Conservation (phyloP, 2,888 invertebrate genomes). For the Eudasyphora cyanicolor region DNA sequence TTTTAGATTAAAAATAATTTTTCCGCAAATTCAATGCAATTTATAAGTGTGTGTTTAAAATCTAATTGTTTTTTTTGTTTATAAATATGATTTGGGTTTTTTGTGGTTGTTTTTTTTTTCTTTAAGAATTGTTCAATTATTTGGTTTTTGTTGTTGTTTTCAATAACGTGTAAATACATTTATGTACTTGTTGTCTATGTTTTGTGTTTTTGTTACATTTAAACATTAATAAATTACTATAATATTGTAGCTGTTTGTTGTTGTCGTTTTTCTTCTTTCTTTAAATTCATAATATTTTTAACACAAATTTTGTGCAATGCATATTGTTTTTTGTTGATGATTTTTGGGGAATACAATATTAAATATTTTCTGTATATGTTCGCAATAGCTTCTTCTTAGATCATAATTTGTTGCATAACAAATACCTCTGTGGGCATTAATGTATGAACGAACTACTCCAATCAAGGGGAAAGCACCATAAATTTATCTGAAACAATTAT, state of each 20-base stretch:
- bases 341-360: not conserved
- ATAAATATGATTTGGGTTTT: constrained; percentile 5
- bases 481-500: too few species aligned
- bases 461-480: not conserved
- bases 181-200: constrained; percentile 21
- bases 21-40: not conserved
- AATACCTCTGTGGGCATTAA: constrained; percentile 15
- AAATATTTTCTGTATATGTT: constrained; percentile 12
- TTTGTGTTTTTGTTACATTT: constrained; percentile 14
- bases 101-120: not conserved
- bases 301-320: constrained; percentile 34
- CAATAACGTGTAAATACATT: constrained; percentile 28
- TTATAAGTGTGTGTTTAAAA: constrained; percentile 26
- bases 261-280: not conserved
- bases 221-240: constrained; percentile 34
- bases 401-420: not conserved
- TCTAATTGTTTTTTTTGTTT: not conserved
- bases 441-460: not conserved
- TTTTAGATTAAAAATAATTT: not conserved
- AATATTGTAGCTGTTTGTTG: not conserved
- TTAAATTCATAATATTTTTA: constrained; percentile 12
- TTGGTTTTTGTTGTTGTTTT: constrained; percentile 21
- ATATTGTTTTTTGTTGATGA: constrained; percentile 16
- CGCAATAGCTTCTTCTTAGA: not conserved
- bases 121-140: constrained; percentile 30